A percentile compares a stretch with the other conserved stretches of the same genome.
Conservation (phyloP, 2,797 vertebrate species). For the Rhodeus uyekii region DNA sequence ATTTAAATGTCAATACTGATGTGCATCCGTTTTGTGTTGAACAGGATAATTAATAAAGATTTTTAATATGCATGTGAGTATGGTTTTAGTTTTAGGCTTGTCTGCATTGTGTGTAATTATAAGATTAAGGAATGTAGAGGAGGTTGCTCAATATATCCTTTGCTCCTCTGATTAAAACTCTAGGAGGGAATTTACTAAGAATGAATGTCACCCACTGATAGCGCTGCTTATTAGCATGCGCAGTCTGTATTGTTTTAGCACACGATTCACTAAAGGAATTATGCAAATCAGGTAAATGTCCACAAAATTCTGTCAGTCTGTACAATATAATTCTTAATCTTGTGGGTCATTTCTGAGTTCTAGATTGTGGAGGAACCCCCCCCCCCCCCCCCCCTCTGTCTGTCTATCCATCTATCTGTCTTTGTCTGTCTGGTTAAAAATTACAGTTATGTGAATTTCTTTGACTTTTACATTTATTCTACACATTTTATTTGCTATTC, state of each 20-base stretch:
- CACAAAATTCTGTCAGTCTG: background rate
- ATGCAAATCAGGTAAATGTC: constrained; percentile 7
- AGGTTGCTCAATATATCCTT: background rate
- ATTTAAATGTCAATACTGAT: background rate
- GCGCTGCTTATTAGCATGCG: background rate
- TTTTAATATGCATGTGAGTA: constrained; percentile 11
- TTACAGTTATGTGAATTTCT: background rate
- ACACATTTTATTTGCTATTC: background rate
- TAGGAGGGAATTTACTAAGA: background rate
- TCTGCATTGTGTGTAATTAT: constrained; percentile 25
- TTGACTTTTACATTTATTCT: background rate
- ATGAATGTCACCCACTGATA: constrained; percentile 13
- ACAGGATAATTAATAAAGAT: background rate
- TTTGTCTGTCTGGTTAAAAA: background rate
- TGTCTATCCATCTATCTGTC: background rate
- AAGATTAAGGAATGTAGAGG: background rate
- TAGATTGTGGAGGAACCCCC: too few relatives aligned
- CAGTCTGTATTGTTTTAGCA: background rate
- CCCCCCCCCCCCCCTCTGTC: too few relatives aligned
- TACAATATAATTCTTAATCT: background rate
- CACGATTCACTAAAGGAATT: background rate
- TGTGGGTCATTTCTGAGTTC: background rate
- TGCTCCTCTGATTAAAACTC: background rate
- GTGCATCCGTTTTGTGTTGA: background rate
- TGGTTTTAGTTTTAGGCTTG: constrained; percentile 37